These are phyloP conservation scores for Heliconius ismenius DNA, from an alignment of 2,888 invertebrate genomes.

Conservation along the genomic window DNA sequence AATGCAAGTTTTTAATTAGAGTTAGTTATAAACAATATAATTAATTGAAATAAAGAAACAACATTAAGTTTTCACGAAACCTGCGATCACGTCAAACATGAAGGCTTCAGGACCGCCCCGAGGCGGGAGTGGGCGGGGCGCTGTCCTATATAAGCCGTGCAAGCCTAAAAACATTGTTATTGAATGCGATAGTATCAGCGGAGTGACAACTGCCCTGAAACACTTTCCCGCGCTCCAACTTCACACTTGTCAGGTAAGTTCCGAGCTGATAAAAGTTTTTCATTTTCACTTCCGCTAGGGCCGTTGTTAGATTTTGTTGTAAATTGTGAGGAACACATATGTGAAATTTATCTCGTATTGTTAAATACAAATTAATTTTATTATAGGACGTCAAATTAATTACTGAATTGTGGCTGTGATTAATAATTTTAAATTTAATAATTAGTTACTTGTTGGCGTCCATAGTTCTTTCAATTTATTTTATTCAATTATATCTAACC, in stretches of 20 bases:
- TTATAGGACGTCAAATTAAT: too few relatives aligned
- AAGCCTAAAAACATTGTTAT: conserved; percentile 71
- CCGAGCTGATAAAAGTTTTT: conserved; percentile 44
- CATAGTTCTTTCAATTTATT: too few relatives aligned
- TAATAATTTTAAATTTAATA: too few relatives aligned
- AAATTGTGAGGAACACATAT: not conserved
- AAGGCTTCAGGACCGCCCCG: conserved; percentile 60
- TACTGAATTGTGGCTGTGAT: too few relatives aligned
- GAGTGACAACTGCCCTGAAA: conserved; percentile 55
- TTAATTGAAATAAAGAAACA: conserved; percentile 19
- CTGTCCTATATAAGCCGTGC: conserved; percentile 72
- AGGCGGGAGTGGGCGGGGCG: conserved; percentile 75
- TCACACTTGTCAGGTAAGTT: conserved; percentile 51
- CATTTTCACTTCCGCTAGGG: not conserved
- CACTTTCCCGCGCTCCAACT: conserved; percentile 46
- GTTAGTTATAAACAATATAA: conserved; percentile 14
- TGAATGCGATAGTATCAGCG: conserved; percentile 70
- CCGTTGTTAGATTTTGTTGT: conserved; percentile 2
- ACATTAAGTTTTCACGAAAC: conserved; percentile 46
- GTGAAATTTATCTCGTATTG: not conserved
- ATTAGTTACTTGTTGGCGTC: too few relatives aligned
- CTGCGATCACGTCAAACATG: conserved; percentile 50
- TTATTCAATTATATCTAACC: too few relatives aligned
- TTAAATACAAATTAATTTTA: not conserved
- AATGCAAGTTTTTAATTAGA: conserved; percentile 15